Evolutionary conservation across 2,888 invertebrate species (phyloP), one percentile per base, ranked within the genome.

Genomic region (Diaperis boleti): DNA sequence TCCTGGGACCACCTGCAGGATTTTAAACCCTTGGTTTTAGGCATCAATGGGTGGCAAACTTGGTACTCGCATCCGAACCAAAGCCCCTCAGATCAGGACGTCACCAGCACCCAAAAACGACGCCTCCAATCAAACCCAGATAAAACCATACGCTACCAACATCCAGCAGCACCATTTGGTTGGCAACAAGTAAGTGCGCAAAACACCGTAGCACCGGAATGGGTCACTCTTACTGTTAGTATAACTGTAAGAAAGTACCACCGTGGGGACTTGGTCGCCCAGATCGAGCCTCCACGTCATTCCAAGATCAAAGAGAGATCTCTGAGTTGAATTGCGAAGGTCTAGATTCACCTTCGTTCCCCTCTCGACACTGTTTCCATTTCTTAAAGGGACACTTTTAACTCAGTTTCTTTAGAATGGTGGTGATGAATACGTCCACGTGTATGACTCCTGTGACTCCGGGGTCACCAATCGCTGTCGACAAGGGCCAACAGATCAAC

Each of bases 71-170:
- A 88, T 88, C 59, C 86, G 92, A 13, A 90, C 89, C 50, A 93
- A 93, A 79, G 76, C 81, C 14, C 88, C 89, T 35, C 84, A 86
- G 67, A 86, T 88, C 70, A 82, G 89, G 60, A 84, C 84, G 54
- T 87, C 89, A 1, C 91, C 92, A n/a, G 90, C 91, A 14, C 87
- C 91, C 63, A 91, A 89, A 79, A 88, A 87, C 66, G 91, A 90
- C 75, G 90, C 89, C 1, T 89, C 90, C 3, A 92, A 90, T 79
- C 90, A 90, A 76, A 90, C 90, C 0, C 85, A 81, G 82, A 79
- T 87, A 81, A 78, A 82, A 82, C 82, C 86, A 22, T 85, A 86
- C 67, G 82, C 75, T n/a, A n/a, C n/a, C 2, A 75, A 76, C 62
- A 79, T 81, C 35, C 80, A 82, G 44, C 65, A 65, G 14, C 84